Conservation (phyloP, 2,888 invertebrate genomes). For the Apamea monoglypha region DNA sequence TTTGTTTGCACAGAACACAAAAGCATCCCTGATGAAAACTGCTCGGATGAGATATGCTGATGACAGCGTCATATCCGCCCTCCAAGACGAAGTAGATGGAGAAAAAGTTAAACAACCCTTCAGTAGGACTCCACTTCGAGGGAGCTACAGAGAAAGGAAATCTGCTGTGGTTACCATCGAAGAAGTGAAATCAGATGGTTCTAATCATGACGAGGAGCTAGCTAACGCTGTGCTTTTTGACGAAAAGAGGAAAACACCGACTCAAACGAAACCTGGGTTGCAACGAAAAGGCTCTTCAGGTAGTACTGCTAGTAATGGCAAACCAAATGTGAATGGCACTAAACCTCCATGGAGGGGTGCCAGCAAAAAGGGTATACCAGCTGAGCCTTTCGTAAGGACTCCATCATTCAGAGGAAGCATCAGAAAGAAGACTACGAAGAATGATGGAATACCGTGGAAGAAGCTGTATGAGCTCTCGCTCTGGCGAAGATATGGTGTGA, state of each 20-base stretch:
- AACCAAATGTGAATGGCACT: slow-evolving; percentile 74
- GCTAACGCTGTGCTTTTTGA: slow-evolving; percentile 82
- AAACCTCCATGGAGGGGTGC: slow-evolving; percentile 88
- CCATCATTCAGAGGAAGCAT: slow-evolving; percentile 86
- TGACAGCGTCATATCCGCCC: slow-evolving; percentile 80
- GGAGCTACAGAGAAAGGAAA: slow-evolving; percentile 86
- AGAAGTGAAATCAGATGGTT: slow-evolving; percentile 86
- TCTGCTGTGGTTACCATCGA: slow-evolving; percentile 87
- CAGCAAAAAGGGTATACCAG: slow-evolving; percentile 79
- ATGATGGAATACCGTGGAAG: slow-evolving; percentile 88
- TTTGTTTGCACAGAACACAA: slow-evolving; percentile 90
- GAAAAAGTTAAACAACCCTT: slow-evolving; percentile 84
- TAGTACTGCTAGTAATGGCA: slow-evolving; percentile 78
- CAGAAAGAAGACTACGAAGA: slow-evolving; percentile 82
- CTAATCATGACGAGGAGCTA: slow-evolving; percentile 83
- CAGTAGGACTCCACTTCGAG: slow-evolving; percentile 81
- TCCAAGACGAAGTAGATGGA: slow-evolving; percentile 86
- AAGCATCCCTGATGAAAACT: slow-evolving; percentile 91
- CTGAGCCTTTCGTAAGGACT: slow-evolving; percentile 82
- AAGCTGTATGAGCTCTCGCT: slow-evolving; percentile 90
- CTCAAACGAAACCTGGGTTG: slow-evolving; percentile 75
- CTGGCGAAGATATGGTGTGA: slow-evolving; percentile 89
- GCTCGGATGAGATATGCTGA: slow-evolving; percentile 91
- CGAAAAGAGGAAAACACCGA: slow-evolving; percentile 81
- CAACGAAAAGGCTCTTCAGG: slow-evolving; percentile 81